Percentiles rank a stretch among this genome's conserved stretches.
These are phyloP conservation scores for Serinus canaria DNA, from an alignment of 2,113 vertebrate species.

Conservation along the genomic window DNA sequence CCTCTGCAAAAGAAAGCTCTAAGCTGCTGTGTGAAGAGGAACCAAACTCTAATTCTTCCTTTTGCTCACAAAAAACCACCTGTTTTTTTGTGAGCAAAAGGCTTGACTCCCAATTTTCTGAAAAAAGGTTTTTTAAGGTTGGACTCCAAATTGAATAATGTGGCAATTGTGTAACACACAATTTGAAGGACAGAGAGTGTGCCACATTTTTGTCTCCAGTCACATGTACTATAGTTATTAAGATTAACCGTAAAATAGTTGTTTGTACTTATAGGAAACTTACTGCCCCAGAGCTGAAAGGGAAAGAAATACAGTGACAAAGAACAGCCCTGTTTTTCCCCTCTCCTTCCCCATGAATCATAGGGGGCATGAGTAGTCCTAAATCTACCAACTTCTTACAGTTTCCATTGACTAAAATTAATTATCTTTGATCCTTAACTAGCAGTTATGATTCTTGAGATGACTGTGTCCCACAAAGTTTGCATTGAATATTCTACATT, in stretches of 20 bases:
- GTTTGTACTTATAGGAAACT: not conserved
- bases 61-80: too few relatives aligned
- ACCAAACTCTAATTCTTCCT: not conserved
- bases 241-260: not conserved
- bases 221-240: not conserved
- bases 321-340: not conserved
- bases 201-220: not conserved
- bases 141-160: not conserved
- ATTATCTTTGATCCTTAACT: not conserved
- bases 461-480: not conserved
- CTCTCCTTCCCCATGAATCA: not conserved
- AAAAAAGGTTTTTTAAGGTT: not conserved
- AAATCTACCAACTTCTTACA: not conserved
- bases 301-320: not conserved
- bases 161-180: not conserved
- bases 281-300: not conserved
- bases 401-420: not conserved
- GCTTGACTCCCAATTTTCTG: not conserved
- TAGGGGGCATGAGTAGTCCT: not conserved
- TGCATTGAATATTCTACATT: not conserved
- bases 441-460: not conserved
- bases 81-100: not conserved
- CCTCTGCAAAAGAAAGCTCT: not conserved
- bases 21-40: not conserved
- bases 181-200: not conserved